A percentile compares a stretch with the other conserved stretches of the same genome.
These are phyloP conservation scores for Emesis furor DNA, from an alignment of 2,888 invertebrate genomes.

Conservation along the genomic window DNA sequence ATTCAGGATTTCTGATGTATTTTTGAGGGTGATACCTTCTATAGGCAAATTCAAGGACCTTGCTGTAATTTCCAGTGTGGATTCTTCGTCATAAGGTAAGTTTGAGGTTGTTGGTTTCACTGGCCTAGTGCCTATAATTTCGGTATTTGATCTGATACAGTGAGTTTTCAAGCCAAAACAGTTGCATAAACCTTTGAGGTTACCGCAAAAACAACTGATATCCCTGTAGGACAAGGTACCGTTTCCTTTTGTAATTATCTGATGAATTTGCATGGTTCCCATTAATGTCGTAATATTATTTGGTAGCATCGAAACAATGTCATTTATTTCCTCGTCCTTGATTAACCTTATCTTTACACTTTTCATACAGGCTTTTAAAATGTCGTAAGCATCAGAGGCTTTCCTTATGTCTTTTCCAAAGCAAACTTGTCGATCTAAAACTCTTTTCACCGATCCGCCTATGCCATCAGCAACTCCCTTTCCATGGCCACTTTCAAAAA, in stretches of 20 bases:
- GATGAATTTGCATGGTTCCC: conserved; percentile 54
- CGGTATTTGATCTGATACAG: conserved; percentile 41
- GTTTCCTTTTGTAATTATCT: conserved; percentile 33
- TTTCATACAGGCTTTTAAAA: conserved; percentile 46
- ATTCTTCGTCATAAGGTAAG: background rate
- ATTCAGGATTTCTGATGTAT: conserved; percentile 27
- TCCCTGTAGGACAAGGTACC: conserved; percentile 44
- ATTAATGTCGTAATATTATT: conserved; percentile 46
- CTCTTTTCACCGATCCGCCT: conserved; percentile 43
- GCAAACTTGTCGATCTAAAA: background rate
- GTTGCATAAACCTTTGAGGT: conserved; percentile 44
- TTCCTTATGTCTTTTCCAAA: background rate
- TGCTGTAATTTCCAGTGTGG: conserved; percentile 30
- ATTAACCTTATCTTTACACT: conserved; percentile 44
- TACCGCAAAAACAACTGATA: conserved; percentile 48
- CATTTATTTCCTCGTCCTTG: conserved; percentile 46
- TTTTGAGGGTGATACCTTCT: conserved; percentile 26
- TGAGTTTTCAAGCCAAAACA: conserved; percentile 50
- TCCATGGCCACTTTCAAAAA: conserved; percentile 43
- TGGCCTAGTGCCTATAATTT: conserved; percentile 24
- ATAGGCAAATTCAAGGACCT: conserved; percentile 39
- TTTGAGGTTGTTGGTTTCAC: conserved; percentile 1
- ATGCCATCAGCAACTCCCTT: conserved; percentile 58
- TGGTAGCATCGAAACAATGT: conserved; percentile 43
- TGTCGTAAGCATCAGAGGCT: conserved; percentile 42